Evolutionary conservation across 2,888 invertebrate genomes (phyloP).

Genomic region (Globia sparganii): DNA sequence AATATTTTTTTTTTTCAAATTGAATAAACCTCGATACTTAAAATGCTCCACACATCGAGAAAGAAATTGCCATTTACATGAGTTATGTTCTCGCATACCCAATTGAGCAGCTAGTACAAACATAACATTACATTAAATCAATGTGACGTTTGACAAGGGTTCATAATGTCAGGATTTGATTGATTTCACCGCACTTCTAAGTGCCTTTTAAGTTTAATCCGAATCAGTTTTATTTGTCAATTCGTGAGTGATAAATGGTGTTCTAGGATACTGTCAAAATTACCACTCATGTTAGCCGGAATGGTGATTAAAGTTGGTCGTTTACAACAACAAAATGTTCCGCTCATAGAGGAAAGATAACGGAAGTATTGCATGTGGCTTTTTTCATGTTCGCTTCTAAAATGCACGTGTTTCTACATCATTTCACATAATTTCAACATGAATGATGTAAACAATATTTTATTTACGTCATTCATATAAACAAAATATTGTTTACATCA

Average conservation of each 20-base stretch:
- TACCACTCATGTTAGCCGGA: neutral
- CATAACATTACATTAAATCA: conserved; percentile 23
- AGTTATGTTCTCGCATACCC: neutral
- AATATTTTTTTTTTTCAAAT: neutral
- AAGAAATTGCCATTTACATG: conserved; percentile 21
- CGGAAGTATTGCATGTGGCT: neutral
- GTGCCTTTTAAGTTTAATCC: neutral
- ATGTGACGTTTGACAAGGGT: conserved; percentile 34
- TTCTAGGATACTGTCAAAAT: neutral
- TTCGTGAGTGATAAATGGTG: neutral
- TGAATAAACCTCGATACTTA: neutral
- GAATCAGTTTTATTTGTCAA: neutral
- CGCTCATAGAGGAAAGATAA: neutral
- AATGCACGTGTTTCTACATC: too few species aligned
- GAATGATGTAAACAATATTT: too few species aligned
- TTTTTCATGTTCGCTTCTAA: too few species aligned
- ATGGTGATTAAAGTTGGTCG: neutral
- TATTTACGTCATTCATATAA: too few species aligned
- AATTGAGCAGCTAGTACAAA: conserved; percentile 15
- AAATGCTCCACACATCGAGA: conserved; percentile 3
- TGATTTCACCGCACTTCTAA: neutral
- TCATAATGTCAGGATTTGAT: conserved; percentile 12
- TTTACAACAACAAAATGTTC: too few species aligned
- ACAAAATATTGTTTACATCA: too few species aligned
- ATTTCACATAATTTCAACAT: too few species aligned